Base-by-base conservation (phyloP, 2,113 vertebrate species). In the Donacobius atricapilla region DNA sequence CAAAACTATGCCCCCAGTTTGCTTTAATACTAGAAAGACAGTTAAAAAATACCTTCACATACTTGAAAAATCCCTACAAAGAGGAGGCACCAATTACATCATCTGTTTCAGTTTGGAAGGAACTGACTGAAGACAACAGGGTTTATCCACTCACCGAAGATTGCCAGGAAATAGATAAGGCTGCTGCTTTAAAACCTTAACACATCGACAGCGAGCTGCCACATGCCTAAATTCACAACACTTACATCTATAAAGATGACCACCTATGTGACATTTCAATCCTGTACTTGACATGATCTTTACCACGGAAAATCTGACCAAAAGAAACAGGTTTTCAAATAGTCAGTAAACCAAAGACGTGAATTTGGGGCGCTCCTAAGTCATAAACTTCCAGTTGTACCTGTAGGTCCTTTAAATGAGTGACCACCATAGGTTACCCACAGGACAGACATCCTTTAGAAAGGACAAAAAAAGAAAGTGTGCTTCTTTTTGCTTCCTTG, bases 141-240 rank as follows among this genome's bases (percentile, higher is more conserved):
- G 15, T 16, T 10, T 39, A 83, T 37, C n/a, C 70, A 83, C 13
- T 40, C 13, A 30, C 2, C 2, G 9, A 71, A 53, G 23, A 27
- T 0, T 28, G 23, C 31, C 44, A 64, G 61, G 15, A 82, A 87
- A 7, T 2, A 75, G 1, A 0, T 0, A 50, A 48, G 9, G 19
- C 10, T 75, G 35, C 73, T 47, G 39, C 65, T 79, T 73, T 42
- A 76, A 63, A 84, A 89, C 19, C 13, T 17, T 30, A 20, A 54
- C 39, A 71, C 48, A 48, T 40, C 48, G 47, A 58, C 39, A 76
- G 20, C 2, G 16, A 87, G 30, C 8, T 71, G 66, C 33, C 47
- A 83, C 40, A 9, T 20, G 40, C 10, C 27, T 12, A 42, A 83
- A 58, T 42, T 40, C 18, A 31, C 39, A 61, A 71, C 40, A 33